Base-by-base conservation (phyloP, 1,140 invertebrate species). In the Sarcophaga bullata region DNA sequence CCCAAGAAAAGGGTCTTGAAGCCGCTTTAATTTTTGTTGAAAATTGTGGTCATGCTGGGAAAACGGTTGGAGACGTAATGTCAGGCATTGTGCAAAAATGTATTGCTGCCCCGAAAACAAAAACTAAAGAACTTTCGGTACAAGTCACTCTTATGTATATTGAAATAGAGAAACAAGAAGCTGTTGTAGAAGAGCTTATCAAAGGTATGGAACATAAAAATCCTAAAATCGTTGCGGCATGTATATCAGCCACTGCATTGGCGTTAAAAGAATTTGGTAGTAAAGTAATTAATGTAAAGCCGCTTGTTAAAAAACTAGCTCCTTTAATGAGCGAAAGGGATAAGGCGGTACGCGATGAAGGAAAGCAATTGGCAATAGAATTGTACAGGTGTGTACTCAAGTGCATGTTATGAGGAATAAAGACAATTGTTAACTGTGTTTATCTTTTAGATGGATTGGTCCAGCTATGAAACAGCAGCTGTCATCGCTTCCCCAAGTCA, bases 201-300 rank as follows among this genome's bases (percentile, higher is more conserved):
- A 98, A 98, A 91, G 98, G 97, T 47, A 95, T 98, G 89, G 97
- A 98, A 85, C 94, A 95, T 82, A 99, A 99, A 91, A 98, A 98
- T 91, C 98, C 98, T 0, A 99, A 99, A 92, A 96, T 98, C 84
- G 95, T 98, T 6, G 91, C 95, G 5, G 97, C 95, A 0, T 98
- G 96, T 90, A 93, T 97, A n/a, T 91, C 93, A 15, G 93, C 94
- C 17, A 87, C 97, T 8, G 95, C 94, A 47, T 92, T 94, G 81
- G 94, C 95, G 4, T 90, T 99, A 3, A 94, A 93, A 91, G 95
- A 97, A 87, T 99, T 98, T 92, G 98, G 98, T 13, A 93, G 95
- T 49, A 98, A 98, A 92, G 95, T 98, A 0, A 94, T 99, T 17
- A 94, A 93, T 81, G 92, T 98, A 6, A 99, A 98, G 88, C 95